Evolutionary conservation across 2,888 invertebrate species (phyloP).

Genomic region (Pyrochroa serraticornis): DNA sequence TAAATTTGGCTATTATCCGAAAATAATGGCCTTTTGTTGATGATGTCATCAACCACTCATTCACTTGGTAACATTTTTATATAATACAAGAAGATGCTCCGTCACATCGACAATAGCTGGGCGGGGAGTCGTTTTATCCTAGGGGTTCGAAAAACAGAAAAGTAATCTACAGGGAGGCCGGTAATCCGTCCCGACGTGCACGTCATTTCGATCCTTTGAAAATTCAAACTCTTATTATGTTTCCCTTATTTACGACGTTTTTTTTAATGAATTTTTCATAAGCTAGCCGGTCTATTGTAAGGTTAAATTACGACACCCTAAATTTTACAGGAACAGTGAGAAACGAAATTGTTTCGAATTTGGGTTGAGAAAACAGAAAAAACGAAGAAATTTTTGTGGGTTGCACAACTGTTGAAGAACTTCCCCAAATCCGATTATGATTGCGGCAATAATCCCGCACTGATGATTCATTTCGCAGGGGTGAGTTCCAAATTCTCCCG

Average conservation of each 20-base stretch:
- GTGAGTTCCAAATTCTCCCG: no score
- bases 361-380: background rate
- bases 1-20: no score
- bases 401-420: background rate
- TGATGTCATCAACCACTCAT: no score
- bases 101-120: background rate
- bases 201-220: background rate
- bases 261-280: conserved; percentile 5
- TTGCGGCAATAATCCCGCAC: background rate
- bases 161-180: conserved; percentile 1
- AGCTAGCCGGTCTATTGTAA: background rate
- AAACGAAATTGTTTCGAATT: no score
- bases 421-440: background rate
- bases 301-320: background rate
- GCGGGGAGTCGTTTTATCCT: background rate
- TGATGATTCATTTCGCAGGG: no score
- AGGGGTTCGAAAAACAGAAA: background rate
- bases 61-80: no score
- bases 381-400: background rate
- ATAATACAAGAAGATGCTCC: no score
- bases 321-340: no score
- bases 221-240: background rate
- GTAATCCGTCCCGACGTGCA: background rate
- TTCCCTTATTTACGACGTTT: conserved; percentile 3
- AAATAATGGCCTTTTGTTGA: no score